Evolutionary conservation across 2,888 invertebrate species (phyloP).

Genomic region (Oscheius onirici): DNA sequence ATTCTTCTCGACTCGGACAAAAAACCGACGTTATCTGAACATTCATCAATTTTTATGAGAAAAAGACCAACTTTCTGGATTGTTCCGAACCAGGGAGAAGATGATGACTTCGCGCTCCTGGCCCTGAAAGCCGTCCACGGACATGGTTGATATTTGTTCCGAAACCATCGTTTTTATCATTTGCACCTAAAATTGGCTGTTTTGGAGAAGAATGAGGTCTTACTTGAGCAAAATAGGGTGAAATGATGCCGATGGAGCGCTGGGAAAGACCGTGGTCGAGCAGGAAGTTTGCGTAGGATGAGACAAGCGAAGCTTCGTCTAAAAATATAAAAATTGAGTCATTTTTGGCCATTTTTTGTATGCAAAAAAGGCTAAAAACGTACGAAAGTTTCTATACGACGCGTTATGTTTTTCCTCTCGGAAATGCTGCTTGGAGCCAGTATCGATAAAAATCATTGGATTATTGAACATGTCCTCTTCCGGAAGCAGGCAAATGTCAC

Average conservation of each 20-base stretch:
- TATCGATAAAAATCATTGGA: slow-evolving; percentile 31
- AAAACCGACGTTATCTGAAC: slow-evolving; percentile 41
- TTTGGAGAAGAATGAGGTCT: background rate
- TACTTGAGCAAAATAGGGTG: slow-evolving; percentile 51
- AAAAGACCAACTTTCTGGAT: slow-evolving; percentile 36
- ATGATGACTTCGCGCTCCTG: slow-evolving; percentile 55
- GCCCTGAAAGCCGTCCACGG: slow-evolving; percentile 54
- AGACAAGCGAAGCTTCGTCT: slow-evolving; percentile 42
- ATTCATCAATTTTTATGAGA: background rate
- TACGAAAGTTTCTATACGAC: slow-evolving; percentile 13
- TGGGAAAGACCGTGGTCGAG: slow-evolving; percentile 34
- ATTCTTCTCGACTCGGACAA: slow-evolving; percentile 41
- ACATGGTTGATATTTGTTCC: slow-evolving; percentile 16
- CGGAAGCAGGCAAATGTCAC: slow-evolving; percentile 32
- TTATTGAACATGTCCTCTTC: slow-evolving; percentile 14
- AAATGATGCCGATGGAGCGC: slow-evolving; percentile 42
- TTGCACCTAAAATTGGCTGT: background rate
- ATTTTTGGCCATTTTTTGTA: no score
- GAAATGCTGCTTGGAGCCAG: background rate
- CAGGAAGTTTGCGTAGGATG: slow-evolving; percentile 35
- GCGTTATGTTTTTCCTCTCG: background rate
- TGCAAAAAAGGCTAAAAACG: background rate
- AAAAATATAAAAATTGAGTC: background rate
- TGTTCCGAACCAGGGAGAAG: slow-evolving; percentile 54
- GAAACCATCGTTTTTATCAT: background rate